Base-by-base conservation (phyloP, 2,797 vertebrate genomes). In the Neopelma chrysocephalum region DNA sequence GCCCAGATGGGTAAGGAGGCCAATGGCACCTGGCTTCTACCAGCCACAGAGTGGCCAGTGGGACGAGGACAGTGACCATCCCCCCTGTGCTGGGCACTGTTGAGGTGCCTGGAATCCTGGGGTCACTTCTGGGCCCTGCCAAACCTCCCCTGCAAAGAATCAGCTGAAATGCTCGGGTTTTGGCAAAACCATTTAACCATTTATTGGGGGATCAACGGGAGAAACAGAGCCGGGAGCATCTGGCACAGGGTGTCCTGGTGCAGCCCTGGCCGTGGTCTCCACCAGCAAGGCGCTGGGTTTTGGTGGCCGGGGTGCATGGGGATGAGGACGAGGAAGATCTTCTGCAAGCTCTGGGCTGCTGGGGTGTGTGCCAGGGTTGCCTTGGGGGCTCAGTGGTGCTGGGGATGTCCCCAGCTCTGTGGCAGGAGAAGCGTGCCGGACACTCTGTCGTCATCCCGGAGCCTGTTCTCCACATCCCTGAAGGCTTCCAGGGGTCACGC, bases 371-470 rank as follows among this genome's bases (percentile, higher is more conserved):
- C 77, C 65, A 10, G 56, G 34, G 26, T 50, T 56, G 60, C 27
- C 11, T 12, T 6, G 17, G 64, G 12, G 12, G 73, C 54, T 97
- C 94, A 96, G 26, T 82, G 92, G 54, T 96, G 96, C 61, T 96
- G 97, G 53, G 94, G 78, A 69, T 94, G 75, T 48, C 79, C 57
- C 64, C 75, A 87, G 62, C 66, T 81, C 8, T 76, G 93, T 16
- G 90, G 40, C 0, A 77, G 90, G 38, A 95, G 90, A 26, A 85
- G 9, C 3, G 1, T 73, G 54, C 64, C 19, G 53, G 56, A 77
- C 40, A 8, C 50, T 53, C 64, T 64, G 48, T 5, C 54, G 70
- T 60, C 34, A 1, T 76, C 93, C 81, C 91, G 22, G 66, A 84
- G 87, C 94, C 95, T 85, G 11, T 93, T 91, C 5, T 84, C 38